Evolutionary conservation across 2,797 vertebrate species (phyloP), one percentile per base, ranked within the genome.

Genomic region (Gymnoscopelus microlampas): DNA sequence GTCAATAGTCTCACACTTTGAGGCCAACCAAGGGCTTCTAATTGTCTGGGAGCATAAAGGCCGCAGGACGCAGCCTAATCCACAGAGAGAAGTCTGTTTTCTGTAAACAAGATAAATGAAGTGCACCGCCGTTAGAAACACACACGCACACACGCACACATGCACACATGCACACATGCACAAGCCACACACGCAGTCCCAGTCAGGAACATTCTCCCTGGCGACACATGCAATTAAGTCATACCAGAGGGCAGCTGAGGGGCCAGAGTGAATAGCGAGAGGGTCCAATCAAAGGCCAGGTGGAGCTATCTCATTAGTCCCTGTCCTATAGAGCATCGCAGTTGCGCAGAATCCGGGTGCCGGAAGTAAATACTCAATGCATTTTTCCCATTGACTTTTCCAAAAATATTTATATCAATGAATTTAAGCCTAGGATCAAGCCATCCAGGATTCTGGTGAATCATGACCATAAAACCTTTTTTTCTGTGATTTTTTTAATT

Each of bases 51-150:
- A 64, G 53, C 32, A 32, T 29, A 53, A 50, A 49, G 59, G 63
- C 29, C 61, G 26, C 55, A 44, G 60, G 71, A 66, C 23, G 65
- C 58, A 26, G 63, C 56, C 47, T 55, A 68, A 24, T 63, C 51
- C 57, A 66, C 62, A 82, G 66, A 81, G 66, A 82, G 65, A 63
- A 3, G 24, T 57, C 63, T 57, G 61, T 77, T 77, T 77, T 84
- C 55, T 57, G 26, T 65, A 65, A 75, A 29, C 13, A 26, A 71
- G 57, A 80, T 74, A 60, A 72, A 80, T 80, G 60, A 65, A 73
- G 53, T 66, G 14, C 32, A 9, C 66, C 3, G 5, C 57, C 55
- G 62, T 55, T 48, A 56, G 15, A 6, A 19, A 63, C 10, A 65
- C 68, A 58, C 32, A 63, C 19, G 12, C 8, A 14, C 39, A 19